Evolutionary conservation across 2,888 invertebrate genomes (phyloP), one percentile per base, ranked within the genome.

Genomic region (Pristionchus fissidentatus): DNA sequence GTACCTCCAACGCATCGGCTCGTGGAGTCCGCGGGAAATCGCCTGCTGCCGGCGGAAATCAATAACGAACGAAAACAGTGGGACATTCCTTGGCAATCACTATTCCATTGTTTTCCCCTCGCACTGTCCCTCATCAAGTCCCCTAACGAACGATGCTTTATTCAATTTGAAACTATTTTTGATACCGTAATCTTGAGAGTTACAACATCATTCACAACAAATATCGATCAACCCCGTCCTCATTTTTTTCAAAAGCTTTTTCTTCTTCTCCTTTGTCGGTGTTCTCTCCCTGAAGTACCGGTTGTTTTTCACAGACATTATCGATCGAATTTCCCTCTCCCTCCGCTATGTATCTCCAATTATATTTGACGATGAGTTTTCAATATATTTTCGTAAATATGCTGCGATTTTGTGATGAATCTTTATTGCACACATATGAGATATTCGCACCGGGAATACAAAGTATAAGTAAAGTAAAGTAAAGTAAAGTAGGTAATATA

Each of bases 251-350:
- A 26, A 57, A 5, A 4, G 35, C 19, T 66, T 19, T n/a, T n/a
- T n/a, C n/a, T n/a, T n/a, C n/a, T n/a, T n/a, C n/a, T n/a, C n/a
- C n/a, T 38, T 22, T 66, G 10, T 66, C 62, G 62, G 32, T n/a
- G n/a, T 66, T 66, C 62, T 66, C 8, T 35, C 35, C 22, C n/a
- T n/a, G n/a, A n/a, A 66, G 62, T 66, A 66, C 62, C 62, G 62
- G 62, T 66, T 38, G 35, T 38, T 38, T 38, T 66, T 38, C 35
- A 22, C 62, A 32, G 62, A 32, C 62, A 66, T 66, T 66, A 66
- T 66, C 62, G 62, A 66, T 66, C 62, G 62, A 66, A 66, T 22
- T 4, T 29, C 32, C 29, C 62, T 35, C 29, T 66, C 38, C 22
- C 35, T 66, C 35, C 38, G 38, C 38, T 38, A 35, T n/a, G n/a